phyloP scores from a whole-genome alignment of 64 coral and sea anemone genomes.

The Montipora capricornis region DNA sequence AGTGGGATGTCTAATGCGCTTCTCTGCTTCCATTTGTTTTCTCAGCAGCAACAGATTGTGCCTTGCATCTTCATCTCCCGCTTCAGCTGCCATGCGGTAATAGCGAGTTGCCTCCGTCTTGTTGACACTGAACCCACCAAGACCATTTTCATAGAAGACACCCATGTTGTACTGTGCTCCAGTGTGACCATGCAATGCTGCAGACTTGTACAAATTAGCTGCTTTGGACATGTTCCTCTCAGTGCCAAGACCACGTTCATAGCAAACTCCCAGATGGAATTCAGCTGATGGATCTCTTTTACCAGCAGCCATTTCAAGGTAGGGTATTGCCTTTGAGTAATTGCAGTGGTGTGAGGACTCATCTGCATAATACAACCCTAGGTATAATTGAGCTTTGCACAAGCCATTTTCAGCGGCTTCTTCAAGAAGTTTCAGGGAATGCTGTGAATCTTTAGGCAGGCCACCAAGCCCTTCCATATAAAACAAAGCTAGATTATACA shows the following conservation, averaged over 20 bases:
- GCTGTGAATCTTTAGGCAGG: constrained; percentile 54
- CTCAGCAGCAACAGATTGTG: constrained; percentile 70
- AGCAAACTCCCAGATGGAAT: constrained; percentile 91
- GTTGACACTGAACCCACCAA: constrained; percentile 80
- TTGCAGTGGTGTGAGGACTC: constrained; percentile 67
- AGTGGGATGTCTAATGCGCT: neutral
- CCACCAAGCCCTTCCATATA: constrained; percentile 86
- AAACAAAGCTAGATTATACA: constrained; percentile 80
- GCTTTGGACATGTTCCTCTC: constrained; percentile 78
- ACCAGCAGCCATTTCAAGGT: constrained; percentile 80
- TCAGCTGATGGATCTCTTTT: constrained; percentile 87
- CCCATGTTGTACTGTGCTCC: constrained; percentile 93
- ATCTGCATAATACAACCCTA: constrained; percentile 87
- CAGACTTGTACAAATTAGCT: constrained; percentile 77
- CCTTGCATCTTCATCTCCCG: constrained; percentile 90
- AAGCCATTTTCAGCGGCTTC: constrained; percentile 63
- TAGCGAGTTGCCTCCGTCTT: constrained; percentile 81
- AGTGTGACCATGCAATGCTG: constrained; percentile 87
- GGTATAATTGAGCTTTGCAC: constrained; percentile 84
- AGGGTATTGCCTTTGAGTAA: constrained; percentile 71
- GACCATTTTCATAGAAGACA: constrained; percentile 92
- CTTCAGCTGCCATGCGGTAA: constrained; percentile 91
- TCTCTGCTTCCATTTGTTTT: constrained; percentile 31
- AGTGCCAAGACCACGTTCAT: constrained; percentile 87
- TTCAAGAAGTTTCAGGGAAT: constrained; percentile 58